These are phyloP conservation scores for Aleiodes sp. DNA, from an alignment of 1,140 invertebrate genomes.

Conservation along the genomic window DNA sequence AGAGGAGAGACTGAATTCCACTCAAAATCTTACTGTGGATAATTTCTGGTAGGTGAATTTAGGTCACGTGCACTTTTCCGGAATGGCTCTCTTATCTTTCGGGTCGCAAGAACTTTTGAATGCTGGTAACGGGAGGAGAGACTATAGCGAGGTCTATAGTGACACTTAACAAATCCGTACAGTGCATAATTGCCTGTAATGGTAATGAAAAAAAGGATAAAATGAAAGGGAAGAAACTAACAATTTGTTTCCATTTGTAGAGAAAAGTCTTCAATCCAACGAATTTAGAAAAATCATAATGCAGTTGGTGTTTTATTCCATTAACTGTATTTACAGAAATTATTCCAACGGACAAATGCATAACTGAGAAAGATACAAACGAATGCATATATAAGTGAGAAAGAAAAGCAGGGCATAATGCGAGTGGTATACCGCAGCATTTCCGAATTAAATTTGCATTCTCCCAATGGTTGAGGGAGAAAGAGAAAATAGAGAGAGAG, in stretches of 20 bases:
- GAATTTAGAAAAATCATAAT: background rate
- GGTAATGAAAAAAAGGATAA: background rate
- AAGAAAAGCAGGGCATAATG: conserved; percentile 56
- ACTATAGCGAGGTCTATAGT: background rate
- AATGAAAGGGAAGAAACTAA: too few species aligned
- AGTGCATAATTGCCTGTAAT: background rate
- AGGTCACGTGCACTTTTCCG: conserved; percentile 46
- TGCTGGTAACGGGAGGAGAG: background rate
- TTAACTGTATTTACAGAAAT: background rate
- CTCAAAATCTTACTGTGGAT: conserved; percentile 2
- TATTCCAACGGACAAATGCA: background rate
- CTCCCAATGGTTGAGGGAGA: conserved; percentile 35
- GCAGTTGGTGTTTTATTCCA: background rate
- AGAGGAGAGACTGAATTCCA: background rate
- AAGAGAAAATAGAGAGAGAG: background rate
- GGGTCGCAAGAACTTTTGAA: conserved; percentile 23
- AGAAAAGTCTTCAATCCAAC: background rate
- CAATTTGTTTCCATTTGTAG: too few species aligned
- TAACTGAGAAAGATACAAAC: background rate
- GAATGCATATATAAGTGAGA: background rate
- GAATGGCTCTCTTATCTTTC: conserved; percentile 49
- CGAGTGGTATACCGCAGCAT: conserved; percentile 60
- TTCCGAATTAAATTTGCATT: conserved; percentile 64
- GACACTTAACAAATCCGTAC: background rate
- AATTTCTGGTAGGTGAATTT: conserved; percentile 26